phyloP scores from a whole-genome alignment of 1,140 invertebrate genomes.

The Limonius californicus region DNA sequence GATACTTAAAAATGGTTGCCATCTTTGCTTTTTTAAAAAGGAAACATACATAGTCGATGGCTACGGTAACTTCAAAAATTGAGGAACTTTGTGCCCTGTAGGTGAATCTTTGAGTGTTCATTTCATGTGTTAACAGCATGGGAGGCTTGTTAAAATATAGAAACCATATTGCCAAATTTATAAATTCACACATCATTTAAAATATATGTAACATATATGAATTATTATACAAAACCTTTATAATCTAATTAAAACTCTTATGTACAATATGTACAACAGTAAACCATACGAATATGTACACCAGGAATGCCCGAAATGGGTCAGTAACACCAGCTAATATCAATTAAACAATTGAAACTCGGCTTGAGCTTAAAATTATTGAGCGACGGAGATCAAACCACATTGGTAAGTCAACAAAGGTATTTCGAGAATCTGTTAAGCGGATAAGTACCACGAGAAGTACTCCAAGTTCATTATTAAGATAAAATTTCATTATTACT shows the following conservation, averaged over 20 bases:
- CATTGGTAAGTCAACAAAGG: slow-evolving; percentile 14
- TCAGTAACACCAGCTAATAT: slow-evolving; percentile 41
- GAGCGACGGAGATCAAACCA: slow-evolving; percentile 41
- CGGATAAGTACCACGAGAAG: slow-evolving; percentile 17
- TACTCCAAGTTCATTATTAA: slow-evolving; percentile 37
- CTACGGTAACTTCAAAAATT: slow-evolving; percentile 25
- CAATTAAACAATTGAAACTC: slow-evolving; percentile 28
- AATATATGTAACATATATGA: slow-evolving; percentile 44
- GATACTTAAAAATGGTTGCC: background rate
- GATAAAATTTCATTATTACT: slow-evolving; percentile 28
- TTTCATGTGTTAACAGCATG: background rate
- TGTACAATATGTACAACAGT: slow-evolving; percentile 44
- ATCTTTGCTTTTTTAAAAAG: background rate
- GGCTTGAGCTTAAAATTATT: slow-evolving; percentile 28
- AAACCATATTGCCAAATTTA: slow-evolving; percentile 44
- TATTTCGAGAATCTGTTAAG: background rate
- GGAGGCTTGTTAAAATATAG: background rate
- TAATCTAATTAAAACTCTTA: slow-evolving; percentile 45
- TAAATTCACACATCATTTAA: slow-evolving; percentile 46
- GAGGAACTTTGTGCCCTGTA: slow-evolving; percentile 14
- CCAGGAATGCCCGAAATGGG: slow-evolving; percentile 42
- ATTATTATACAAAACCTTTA: slow-evolving; percentile 40
- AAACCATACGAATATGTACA: slow-evolving; percentile 40
- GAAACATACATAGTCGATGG: background rate
- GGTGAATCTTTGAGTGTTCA: background rate